Base-by-base conservation (phyloP, 1,140 invertebrate species). In the Drusus annulatus region DNA sequence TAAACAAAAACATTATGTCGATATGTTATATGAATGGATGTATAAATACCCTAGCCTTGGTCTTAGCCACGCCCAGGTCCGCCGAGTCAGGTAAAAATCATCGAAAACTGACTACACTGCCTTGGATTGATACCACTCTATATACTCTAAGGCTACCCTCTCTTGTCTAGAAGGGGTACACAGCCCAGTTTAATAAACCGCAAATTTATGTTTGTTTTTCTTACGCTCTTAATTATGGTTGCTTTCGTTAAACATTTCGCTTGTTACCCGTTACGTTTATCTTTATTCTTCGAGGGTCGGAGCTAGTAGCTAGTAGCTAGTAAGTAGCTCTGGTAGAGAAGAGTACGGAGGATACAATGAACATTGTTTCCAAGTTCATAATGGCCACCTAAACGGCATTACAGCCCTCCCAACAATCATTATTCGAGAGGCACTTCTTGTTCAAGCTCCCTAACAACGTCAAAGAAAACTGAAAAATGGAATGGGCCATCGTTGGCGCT, bases 391-490 rank as follows among this genome's bases (percentile, higher is more conserved):
- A 63, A 63, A 63, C 60, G 60, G 23, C 16, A 4, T 23, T 25
- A 21, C 15, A 16, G 23, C 60, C 60, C 60, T 25, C 23, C 23
- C 5, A 19, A 63, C 19, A 23, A 23, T 63, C 17, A 63, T 63
- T 25, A 63, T 63, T 23, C 60, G 23, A 63, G 60, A 45, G 23
- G 60, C 60, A 63, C 60, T 63, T 63, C 60, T 63, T 25, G 23
- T 63, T 23, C 60, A 1, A 4, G 54, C 60, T 63, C 23, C 23
- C 23, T n/a, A 4, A 19, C 17, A 25, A 63, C 60, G 17, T 63
- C 19, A 63, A 25, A 63, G 23, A 19, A 25, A 25, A 25, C 60
- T 63, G 17, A 63, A 63, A 21, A 63, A 63, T 63, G 19, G n/a
- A 17, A 56, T 21, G 36, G 36, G 36, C 36, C 36, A 45, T 45